Base-by-base conservation (phyloP, 2,797 vertebrate genomes). In the Prunella strophiata region DNA sequence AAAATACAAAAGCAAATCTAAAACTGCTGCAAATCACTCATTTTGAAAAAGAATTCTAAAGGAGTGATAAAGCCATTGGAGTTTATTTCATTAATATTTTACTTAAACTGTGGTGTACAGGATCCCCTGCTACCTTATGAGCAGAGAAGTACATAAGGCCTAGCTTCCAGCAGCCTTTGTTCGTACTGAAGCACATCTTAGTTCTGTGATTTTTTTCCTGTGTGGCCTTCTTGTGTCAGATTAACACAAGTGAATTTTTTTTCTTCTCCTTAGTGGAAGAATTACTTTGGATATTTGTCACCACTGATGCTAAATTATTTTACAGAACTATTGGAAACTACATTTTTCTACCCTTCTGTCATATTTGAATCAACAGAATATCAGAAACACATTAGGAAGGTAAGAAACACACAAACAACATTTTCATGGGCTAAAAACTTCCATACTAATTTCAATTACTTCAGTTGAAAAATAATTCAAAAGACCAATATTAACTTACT, bases 401-500 rank as follows among this genome's bases (percentile, higher is more conserved):
- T 18, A 89, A 65, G 23, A 93, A 89, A 48, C 7, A 72, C 10
- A 76, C 7, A 73, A 66, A 58, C 22, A 32, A 61, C 5, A 71
- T 38, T 91, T 78, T 55, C n/a, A 73, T 19, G 47, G 11, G 23
- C 25, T 59, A 85, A 83, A 51, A 79, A 3, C 5, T 77, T 65
- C 5, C 18, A 71, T 5, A 63, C 5, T 83, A 5, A 83, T 75
- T 90, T 63, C 13, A 91, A 61, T 22, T 61, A 77, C 2, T 63
- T 15, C 10, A 76, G 17, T 3, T 57, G 21, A 85, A 58, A 74
- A 74, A 71, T 22, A 7, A 43, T 26, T 68, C 34, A 13, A 23
- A 90, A 85, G 21, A 55, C 18, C 61, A 86, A 32, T 29, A 90
- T 70, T 58, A 94, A 98, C 99, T 99, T 98, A 99, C 99, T 99